phyloP scores from a whole-genome alignment of 2,888 invertebrate genomes.

The Rotaria macrura region DNA sequence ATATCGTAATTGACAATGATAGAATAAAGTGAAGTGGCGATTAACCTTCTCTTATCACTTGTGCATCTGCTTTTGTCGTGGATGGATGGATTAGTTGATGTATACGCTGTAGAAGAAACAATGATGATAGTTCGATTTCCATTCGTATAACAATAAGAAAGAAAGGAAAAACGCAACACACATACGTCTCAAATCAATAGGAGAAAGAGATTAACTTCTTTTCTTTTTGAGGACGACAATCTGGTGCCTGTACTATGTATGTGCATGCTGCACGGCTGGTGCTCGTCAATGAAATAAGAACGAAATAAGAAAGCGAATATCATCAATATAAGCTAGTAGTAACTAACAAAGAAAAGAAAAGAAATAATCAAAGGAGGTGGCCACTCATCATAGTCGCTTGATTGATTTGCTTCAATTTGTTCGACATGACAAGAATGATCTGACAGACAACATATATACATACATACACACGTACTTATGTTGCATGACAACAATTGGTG shows the following conservation, averaged over 20 bases:
- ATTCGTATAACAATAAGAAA: not conserved
- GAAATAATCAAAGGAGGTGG: not conserved
- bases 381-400: not conserved
- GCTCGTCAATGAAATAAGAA: not conserved
- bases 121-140: not conserved
- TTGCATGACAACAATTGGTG: not conserved
- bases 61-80: not conserved
- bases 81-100: not conserved
- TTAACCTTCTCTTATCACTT: not conserved
- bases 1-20: not conserved
- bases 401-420: constrained; percentile 12
- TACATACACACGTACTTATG: not conserved
- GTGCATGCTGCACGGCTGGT: not conserved
- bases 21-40: not conserved
- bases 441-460: not conserved
- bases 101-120: not conserved
- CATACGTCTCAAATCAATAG: not conserved
- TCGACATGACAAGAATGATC: constrained; percentile 8
- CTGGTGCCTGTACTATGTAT: not conserved
- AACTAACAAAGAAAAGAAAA: not conserved
- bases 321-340: constrained; percentile 5
- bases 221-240: not conserved
- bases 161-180: not conserved
- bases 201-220: not conserved
- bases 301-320: constrained; percentile 3